These are phyloP conservation scores for Thripadectes ignobilis DNA, from an alignment of 2,797 vertebrate genomes.

Conservation along the genomic window DNA sequence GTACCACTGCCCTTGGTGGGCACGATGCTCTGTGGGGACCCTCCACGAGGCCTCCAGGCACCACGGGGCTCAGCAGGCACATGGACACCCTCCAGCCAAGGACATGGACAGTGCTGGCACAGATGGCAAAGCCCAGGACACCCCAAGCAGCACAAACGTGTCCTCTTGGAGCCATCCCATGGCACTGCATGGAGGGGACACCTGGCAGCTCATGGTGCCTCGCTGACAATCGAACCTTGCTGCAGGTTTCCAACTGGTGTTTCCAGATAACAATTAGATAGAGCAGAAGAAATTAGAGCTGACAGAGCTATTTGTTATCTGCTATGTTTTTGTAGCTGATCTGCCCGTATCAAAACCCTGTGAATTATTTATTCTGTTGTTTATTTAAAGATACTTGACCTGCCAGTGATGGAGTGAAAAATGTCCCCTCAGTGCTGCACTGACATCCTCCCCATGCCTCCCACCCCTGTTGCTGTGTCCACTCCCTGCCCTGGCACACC, in stretches of 20 bases:
- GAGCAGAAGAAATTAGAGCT: slow-evolving; percentile 82
- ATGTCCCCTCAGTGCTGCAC: slow-evolving; percentile 15
- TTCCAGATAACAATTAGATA: slow-evolving; percentile 86
- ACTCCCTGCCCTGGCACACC: neutral
- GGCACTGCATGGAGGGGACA: fast-evolving
- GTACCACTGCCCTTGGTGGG: fast-evolving
- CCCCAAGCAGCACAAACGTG: fast-evolving
- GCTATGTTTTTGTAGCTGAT: slow-evolving; percentile 73
- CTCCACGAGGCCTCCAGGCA: neutral
- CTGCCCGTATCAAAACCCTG: slow-evolving; percentile 64
- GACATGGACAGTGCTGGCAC: fast-evolving
- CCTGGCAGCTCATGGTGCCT: neutral
- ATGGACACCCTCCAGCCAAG: neutral
- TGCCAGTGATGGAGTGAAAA: slow-evolving; percentile 70
- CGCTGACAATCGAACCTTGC: slow-evolving; percentile 74
- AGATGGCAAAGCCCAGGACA: neutral
- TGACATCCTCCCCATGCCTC: neutral
- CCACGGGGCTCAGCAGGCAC: neutral
- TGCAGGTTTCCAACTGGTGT: slow-evolving; percentile 77
- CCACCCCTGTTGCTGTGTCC: neutral
- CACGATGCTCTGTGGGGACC: fast-evolving
- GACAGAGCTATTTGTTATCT: slow-evolving; percentile 86
- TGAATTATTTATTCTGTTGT: slow-evolving; percentile 78
- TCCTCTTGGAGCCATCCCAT: neutral
- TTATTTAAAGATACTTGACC: slow-evolving; percentile 74